Percentiles rank a stretch among this genome's conserved stretches.
Conservation (phyloP, 2,113 vertebrate genomes). For the Sinocyclocheilus grahami region DNA sequence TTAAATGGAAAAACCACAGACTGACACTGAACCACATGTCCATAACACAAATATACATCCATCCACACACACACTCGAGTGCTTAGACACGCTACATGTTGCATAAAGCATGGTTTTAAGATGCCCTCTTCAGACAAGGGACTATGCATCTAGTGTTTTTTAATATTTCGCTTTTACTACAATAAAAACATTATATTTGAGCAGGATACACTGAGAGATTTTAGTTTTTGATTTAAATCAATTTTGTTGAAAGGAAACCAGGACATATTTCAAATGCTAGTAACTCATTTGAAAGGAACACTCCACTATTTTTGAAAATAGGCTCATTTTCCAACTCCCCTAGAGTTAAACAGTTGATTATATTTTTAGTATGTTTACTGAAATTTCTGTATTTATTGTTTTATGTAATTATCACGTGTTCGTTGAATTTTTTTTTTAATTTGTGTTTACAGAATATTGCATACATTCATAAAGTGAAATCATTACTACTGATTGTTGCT, state of each 20-base stretch:
- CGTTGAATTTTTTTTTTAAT: background rate
- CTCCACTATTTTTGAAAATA: too few relatives aligned
- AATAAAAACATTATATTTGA: background rate
- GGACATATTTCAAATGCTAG: too few relatives aligned
- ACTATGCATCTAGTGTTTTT: background rate
- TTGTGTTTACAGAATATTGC: background rate
- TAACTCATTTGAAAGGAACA: too few relatives aligned
- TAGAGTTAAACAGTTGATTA: too few relatives aligned
- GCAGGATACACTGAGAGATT: background rate
- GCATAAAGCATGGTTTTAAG: background rate
- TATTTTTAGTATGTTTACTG: too few relatives aligned
- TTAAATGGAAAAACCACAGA: background rate
- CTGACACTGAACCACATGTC: conserved; percentile 36
- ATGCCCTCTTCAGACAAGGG: background rate
- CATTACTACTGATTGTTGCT: background rate
- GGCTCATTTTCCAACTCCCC: too few relatives aligned
- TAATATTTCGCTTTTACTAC: background rate
- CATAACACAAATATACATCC: background rate
- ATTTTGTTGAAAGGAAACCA: too few relatives aligned
- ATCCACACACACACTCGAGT: background rate
- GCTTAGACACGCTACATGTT: background rate
- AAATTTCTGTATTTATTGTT: too few relatives aligned
- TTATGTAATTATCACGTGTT: background rate
- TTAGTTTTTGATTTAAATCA: too few relatives aligned
- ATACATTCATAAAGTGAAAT: background rate